Base-by-base conservation (phyloP, 1,140 invertebrate species). In the Sinella curviseta region DNA sequence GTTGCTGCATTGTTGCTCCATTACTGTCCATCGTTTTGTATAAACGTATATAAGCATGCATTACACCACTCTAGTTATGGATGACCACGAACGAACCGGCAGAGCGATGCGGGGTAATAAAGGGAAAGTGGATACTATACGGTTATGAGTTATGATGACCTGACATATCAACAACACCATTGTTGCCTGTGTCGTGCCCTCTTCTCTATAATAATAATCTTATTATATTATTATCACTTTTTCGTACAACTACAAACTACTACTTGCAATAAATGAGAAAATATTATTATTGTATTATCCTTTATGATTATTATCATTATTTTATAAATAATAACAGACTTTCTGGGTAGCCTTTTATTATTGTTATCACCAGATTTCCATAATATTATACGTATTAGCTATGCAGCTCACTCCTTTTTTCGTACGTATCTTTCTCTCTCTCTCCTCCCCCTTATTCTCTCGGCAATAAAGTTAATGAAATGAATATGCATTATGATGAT, bases 391-490 rank as follows among this genome's bases (percentile, higher is more conserved):
- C n/a, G n/a, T n/a, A n/a, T n/a, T n/a, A n/a, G n/a, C n/a, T n/a
- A n/a, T n/a, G n/a, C n/a, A n/a, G n/a, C n/a, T n/a, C n/a, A n/a
- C n/a, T n/a, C n/a, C n/a, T n/a, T n/a, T n/a, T n/a, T n/a, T n/a
- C n/a, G 39, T 60, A 60, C 57, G 8, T 26, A 12, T 60, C 24
- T 26, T 26, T n/a, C 57, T 4, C 4, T 4, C 14, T 60, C 24
- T 60, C 24, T 60, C 57, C 24, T 3, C 57, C 24, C 24, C 57
- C 24, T 60, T 60, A 14, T n/a, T n/a, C 57, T 60, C 24, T 60
- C 14, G 24, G 55, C 55, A 70, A 70, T 70, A 31, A 70, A 70
- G 65, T 70, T 70, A 70, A 70, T 70, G 65, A 70, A 70, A 70
- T 60, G 55, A 8, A 8, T 33, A 26, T 17, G 4, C 24, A 48